These are phyloP conservation scores for Bucco capensis DNA, from an alignment of 2,113 vertebrate species.

Conservation along the genomic window DNA sequence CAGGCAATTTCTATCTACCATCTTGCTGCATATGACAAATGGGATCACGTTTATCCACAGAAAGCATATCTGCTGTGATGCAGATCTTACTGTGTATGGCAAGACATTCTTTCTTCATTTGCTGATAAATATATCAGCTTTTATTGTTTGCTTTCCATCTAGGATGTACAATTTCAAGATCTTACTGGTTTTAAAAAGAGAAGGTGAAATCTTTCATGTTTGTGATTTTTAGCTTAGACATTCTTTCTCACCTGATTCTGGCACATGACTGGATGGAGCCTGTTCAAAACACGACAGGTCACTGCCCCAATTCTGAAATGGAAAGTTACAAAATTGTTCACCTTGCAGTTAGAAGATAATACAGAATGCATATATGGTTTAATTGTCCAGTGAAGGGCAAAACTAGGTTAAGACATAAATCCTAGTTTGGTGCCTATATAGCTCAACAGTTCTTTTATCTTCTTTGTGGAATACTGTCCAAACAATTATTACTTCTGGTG, in stretches of 20 bases:
- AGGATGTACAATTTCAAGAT: neutral
- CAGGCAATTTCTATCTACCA: neutral
- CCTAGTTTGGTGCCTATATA: neutral
- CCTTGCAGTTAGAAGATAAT: neutral
- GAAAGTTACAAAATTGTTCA: neutral
- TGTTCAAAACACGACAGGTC: slow-evolving; percentile 77
- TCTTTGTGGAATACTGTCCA: neutral
- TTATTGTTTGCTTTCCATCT: neutral
- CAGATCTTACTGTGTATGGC: neutral
- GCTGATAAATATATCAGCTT: neutral
- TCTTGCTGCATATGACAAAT: neutral
- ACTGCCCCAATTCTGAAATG: slow-evolving; percentile 88
- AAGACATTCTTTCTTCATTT: neutral
- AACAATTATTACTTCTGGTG: neutral
- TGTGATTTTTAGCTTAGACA: neutral
- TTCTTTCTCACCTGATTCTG: slow-evolving; percentile 83
- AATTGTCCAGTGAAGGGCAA: neutral
- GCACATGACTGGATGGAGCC: slow-evolving; percentile 71
- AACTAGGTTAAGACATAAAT: neutral
- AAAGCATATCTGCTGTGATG: neutral
- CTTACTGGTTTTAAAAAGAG: neutral
- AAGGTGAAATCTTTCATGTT: neutral
- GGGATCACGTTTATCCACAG: neutral
- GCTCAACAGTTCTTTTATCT: neutral
- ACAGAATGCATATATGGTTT: neutral